These are phyloP conservation scores for Craniophora ligustri DNA, from an alignment of 2,888 invertebrate genomes.

Conservation along the genomic window DNA sequence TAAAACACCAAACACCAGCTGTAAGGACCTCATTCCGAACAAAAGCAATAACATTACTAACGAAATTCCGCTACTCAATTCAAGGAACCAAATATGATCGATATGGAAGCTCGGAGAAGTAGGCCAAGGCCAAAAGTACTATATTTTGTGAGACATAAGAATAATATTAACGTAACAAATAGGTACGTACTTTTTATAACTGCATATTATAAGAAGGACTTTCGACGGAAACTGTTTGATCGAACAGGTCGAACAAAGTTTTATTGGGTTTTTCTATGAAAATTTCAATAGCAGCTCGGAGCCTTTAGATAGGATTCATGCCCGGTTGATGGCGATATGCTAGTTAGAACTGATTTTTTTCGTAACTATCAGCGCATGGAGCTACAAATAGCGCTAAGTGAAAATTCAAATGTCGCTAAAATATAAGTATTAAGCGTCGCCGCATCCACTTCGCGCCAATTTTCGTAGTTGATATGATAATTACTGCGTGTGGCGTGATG, in stretches of 20 bases:
- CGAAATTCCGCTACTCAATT: conserved; percentile 6
- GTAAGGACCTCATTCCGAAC: no score
- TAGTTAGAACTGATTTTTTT: conserved; percentile 9
- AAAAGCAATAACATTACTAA: no score
- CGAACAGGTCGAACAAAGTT: no score
- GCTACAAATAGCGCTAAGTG: conserved; percentile 18
- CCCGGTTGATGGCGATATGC: no score
- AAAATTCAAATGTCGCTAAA: conserved; percentile 17
- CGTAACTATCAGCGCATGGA: background rate
- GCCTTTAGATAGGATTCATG: no score
- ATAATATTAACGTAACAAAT: no score
- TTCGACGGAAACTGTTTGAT: background rate
- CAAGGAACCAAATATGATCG: conserved; percentile 29
- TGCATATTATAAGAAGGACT: conserved; percentile 6
- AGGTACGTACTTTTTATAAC: conserved; percentile 21
- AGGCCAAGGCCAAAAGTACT: conserved; percentile 33
- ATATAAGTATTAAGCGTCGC: conserved; percentile 11
- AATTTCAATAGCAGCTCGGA: no score
- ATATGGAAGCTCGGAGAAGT: conserved; percentile 20
- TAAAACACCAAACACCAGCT: no score
- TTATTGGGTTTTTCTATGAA: no score
- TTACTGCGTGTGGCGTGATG: conserved; percentile 19
- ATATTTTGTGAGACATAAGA: no score
- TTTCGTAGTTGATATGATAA: conserved; percentile 24
- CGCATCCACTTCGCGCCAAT: conserved; percentile 9